Conservation (phyloP, 2,797 vertebrate species). For the Poecilia gillii region DNA sequence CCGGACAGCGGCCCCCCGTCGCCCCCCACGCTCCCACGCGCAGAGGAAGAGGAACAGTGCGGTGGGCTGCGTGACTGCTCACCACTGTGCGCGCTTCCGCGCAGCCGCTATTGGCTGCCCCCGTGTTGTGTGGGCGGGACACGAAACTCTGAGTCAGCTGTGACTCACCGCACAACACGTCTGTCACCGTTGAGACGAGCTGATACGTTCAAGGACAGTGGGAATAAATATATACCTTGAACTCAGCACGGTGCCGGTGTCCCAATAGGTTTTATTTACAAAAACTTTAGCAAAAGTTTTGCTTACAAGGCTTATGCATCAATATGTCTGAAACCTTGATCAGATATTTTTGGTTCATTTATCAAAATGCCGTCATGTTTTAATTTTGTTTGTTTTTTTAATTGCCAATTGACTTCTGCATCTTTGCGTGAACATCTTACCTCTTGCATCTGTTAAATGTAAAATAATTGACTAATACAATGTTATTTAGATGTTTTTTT, state of each 20-base stretch:
- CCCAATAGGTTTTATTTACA: too few relatives aligned
- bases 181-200: neutral
- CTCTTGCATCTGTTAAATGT: neutral
- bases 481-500: neutral
- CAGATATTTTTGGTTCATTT: neutral
- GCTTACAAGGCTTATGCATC: neutral
- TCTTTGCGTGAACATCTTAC: neutral
- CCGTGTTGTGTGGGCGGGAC: neutral
- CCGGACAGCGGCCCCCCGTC: neutral
- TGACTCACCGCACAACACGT: conserved; percentile 1
- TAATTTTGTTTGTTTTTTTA: neutral
- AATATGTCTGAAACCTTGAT: neutral
- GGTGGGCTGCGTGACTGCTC: neutral
- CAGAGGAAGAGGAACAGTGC: neutral
- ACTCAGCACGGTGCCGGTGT: neutral
- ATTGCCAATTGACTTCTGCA: neutral
- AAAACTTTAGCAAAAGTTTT: neutral
- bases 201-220: neutral
- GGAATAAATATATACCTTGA: neutral
- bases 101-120: neutral
- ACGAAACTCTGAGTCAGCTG: conserved; percentile 8
- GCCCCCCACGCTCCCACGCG: neutral
- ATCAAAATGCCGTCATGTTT: neutral
- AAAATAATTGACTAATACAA: neutral
- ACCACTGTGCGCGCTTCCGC: neutral